These are phyloP conservation scores for Leistus spinibarbis DNA, from an alignment of 2,888 invertebrate species.

Conservation along the genomic window DNA sequence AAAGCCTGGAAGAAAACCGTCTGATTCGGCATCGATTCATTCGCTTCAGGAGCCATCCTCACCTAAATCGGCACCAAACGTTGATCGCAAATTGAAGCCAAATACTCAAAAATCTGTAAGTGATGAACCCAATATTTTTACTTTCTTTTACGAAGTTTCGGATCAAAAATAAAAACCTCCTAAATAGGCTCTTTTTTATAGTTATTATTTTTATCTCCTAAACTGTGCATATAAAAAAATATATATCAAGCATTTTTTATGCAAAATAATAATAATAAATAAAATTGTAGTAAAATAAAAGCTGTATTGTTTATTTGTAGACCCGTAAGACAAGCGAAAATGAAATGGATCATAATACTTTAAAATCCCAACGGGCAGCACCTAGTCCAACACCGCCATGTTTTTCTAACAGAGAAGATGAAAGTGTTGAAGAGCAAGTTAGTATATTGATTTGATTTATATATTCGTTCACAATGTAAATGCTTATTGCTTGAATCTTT, in stretches of 20 bases:
- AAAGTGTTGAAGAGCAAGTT: constrained; percentile 23
- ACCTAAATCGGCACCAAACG: constrained; percentile 61
- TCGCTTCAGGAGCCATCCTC: constrained; percentile 56
- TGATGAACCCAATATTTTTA: no score
- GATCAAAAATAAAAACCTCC: no score
- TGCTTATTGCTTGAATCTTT: not conserved
- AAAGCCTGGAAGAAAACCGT: constrained; percentile 71
- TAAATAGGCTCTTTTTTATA: no score
- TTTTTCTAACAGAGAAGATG: constrained; percentile 34
- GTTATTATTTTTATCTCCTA: no score
- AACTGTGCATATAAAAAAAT: no score
- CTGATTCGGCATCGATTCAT: constrained; percentile 57
- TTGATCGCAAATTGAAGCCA: constrained; percentile 68
- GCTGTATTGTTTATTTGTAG: not conserved
- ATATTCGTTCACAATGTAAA: not conserved
- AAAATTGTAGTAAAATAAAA: not conserved
- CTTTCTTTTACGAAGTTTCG: no score
- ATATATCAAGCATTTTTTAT: no score
- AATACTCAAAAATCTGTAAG: constrained; percentile 58
- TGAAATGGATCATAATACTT: constrained; percentile 29
- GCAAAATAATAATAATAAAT: no score
- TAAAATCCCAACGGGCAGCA: constrained; percentile 54
- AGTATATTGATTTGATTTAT: not conserved
- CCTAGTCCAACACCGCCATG: constrained; percentile 62
- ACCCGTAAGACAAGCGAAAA: constrained; percentile 28